These are phyloP conservation scores for Spisula subtruncata DNA, from an alignment of 2,888 invertebrate genomes.

Conservation along the genomic window DNA sequence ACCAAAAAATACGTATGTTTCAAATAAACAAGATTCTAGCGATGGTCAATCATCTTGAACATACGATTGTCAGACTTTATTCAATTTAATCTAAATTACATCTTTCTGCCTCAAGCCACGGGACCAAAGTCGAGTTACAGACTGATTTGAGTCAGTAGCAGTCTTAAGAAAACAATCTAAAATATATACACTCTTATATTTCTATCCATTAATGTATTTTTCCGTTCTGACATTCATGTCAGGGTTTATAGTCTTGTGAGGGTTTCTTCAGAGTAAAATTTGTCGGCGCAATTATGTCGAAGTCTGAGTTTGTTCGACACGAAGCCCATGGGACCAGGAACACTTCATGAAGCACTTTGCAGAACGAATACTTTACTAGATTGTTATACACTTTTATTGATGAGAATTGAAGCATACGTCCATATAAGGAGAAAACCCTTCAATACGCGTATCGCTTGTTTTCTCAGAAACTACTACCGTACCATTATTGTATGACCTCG, in stretches of 20 bases:
- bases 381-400: constrained; percentile 11
- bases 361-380: constrained; percentile 8
- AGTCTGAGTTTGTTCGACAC: not conserved
- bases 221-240: not conserved
- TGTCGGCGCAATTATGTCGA: not conserved
- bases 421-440: not conserved
- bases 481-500: no score
- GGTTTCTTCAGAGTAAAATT: not conserved
- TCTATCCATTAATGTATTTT: not conserved
- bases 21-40: no score
- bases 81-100: constrained; percentile 19
- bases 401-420: constrained; percentile 11
- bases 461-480: not conserved
- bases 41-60: no score
- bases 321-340: not conserved
- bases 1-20: no score
- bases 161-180: not conserved
- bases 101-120: constrained; percentile 8
- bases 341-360: constrained; percentile 16
- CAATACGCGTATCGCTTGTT: not conserved
- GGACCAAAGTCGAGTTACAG: not conserved
- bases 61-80: not conserved
- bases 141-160: not conserved
- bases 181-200: not conserved
- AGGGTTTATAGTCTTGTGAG: not conserved